phyloP scores from a whole-genome alignment of 2,113 vertebrate genomes.

The Carassius auratus region DNA sequence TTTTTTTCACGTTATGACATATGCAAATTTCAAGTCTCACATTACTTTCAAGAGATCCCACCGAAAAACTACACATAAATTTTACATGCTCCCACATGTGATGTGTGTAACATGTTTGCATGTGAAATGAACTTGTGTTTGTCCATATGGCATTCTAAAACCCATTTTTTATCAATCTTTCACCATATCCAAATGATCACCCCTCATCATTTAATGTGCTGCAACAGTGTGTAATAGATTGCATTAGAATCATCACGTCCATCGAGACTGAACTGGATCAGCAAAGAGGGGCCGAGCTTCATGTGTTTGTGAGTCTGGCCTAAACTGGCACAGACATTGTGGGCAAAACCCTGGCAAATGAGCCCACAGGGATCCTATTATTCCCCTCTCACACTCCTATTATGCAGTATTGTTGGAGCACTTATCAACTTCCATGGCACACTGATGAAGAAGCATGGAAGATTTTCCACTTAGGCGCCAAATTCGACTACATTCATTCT shows the following conservation, averaged over 20 bases:
- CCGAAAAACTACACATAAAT: neutral
- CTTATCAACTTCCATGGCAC: conserved; percentile 8
- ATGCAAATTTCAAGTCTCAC: neutral
- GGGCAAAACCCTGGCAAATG: conserved; percentile 41
- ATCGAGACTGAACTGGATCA: neutral
- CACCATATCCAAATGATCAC: neutral
- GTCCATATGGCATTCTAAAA: neutral
- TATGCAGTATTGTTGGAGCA: conserved; percentile 32
- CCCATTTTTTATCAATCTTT: neutral
- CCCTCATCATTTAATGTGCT: neutral
- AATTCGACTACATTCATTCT: conserved; percentile 1
- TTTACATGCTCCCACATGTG: too few species aligned
- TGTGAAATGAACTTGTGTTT: neutral
- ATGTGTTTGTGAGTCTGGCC: neutral
- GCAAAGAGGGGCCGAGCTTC: conserved; percentile 16
- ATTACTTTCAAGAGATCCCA: neutral
- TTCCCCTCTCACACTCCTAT: conserved; percentile 34
- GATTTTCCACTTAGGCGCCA: conserved; percentile 20
- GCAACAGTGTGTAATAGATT: conserved; percentile 27
- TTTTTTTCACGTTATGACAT: neutral
- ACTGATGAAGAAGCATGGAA: conserved; percentile 14
- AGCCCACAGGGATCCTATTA: conserved; percentile 49
- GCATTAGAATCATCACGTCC: conserved; percentile 13
- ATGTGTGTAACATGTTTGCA: neutral
- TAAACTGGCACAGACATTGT: conserved; percentile 28